Evolutionary conservation across 2,113 vertebrate species (phyloP), one percentile per base, ranked within the genome.

Genomic region (Hydrolagus affinis): DNA sequence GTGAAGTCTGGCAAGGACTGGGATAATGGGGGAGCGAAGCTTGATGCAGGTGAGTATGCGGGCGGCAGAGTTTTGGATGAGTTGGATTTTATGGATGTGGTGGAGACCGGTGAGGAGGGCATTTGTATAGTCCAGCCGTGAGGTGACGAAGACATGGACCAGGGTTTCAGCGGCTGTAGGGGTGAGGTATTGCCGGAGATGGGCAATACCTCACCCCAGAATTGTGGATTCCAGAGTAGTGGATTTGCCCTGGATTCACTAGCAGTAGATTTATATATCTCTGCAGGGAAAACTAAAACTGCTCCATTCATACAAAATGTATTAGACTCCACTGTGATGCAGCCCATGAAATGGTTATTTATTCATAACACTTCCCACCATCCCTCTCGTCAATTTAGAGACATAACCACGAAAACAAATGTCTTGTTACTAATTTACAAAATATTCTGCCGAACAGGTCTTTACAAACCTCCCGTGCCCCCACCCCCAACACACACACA

Each of bases 361-460:
- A 80, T 64, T 80, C 76, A 80, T 62, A 80, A 80, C 64, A 62
- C 76, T 80, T 64, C n/a, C 57, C 7, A 60, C 14, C n/a, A 78
- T 60, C 23, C 56, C 57, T 44, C 56, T 78, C 56, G 60, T 23
- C 15, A 57, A 56, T 44, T 6, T 74, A 15, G 17, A 74, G 8
- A 74, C 15, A 11, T 8, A 28, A 60, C 1, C 21, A 60, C 2
- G 1, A 23, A 62, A 14, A 23, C 56, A 60, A n/a, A 23, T 59
- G 7, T 44, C 44, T 44, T 44, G 44, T 44, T 44, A 44, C 44
- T 44, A 44, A 44, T 12, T 77, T 10, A 12, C 56, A 60, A 77
- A 56, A 56, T 56, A 57, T n/a, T 12, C 44, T 28, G 28, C 17
- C 4, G 57, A 77, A 14, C 12, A 76, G n/a, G 8, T 76, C 12